Conservation (phyloP, 1,140 invertebrate genomes). For the Lepidurus apus region DNA sequence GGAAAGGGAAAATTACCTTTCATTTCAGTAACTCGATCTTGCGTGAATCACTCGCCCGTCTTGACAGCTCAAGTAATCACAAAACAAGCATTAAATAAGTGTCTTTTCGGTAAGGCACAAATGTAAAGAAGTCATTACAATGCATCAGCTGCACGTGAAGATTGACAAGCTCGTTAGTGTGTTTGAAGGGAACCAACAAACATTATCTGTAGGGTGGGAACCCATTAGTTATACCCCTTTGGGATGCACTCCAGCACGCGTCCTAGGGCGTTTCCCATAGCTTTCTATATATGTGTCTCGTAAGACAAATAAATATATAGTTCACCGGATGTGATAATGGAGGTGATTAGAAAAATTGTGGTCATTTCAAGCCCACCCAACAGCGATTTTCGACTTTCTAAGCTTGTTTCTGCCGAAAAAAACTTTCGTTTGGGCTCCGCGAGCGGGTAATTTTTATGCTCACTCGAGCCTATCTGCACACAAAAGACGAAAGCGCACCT, state of each 20-base stretch:
- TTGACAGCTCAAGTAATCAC: background rate
- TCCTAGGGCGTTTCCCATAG: background rate
- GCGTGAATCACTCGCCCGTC: background rate
- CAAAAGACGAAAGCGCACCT: background rate
- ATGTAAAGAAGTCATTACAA: background rate
- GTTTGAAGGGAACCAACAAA: background rate
- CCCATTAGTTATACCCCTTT: background rate
- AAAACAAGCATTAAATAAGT: background rate
- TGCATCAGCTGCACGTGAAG: background rate
- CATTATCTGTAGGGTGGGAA: too few species aligned
- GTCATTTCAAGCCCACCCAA: background rate
- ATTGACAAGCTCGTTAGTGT: background rate
- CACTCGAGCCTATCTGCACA: background rate
- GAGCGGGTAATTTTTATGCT: background rate
- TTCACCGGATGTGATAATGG: background rate
- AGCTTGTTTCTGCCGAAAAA: background rate
- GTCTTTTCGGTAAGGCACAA: background rate
- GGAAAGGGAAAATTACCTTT: background rate
- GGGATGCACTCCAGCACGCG: slow-evolving; percentile 18
- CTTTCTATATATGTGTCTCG: too few species aligned
- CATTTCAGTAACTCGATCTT: background rate
- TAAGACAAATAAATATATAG: background rate
- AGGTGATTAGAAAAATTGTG: background rate
- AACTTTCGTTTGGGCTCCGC: background rate
- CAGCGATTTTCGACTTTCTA: background rate